Evolutionary conservation across 2,888 invertebrate species (phyloP).

Genomic region (Itoplectis maculator): DNA sequence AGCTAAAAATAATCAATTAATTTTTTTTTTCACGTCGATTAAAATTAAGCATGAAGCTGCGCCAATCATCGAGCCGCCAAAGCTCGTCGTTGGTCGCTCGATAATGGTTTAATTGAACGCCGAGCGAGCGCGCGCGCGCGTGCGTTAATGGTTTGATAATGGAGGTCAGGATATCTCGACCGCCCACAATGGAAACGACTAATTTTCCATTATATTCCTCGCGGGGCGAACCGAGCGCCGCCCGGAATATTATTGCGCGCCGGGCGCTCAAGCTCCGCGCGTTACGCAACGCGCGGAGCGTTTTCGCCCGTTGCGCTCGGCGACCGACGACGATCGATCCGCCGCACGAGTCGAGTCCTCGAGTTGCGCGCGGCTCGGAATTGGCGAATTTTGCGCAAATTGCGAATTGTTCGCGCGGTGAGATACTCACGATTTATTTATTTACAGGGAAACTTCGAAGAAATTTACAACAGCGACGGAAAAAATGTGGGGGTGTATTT

Average conservation of each 20-base stretch:
- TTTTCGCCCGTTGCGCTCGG: not conserved
- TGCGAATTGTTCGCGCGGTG: not conserved
- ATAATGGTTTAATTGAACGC: constrained; percentile 65
- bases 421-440: not conserved
- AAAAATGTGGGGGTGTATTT: not conserved
- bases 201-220: constrained; percentile 66
- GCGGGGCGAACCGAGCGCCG: constrained; percentile 11
- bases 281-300: constrained; percentile 16
- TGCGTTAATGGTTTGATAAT: constrained; percentile 64
- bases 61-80: constrained; percentile 25
- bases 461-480: constrained; percentile 11
- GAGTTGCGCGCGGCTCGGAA: not conserved
- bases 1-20: no score
- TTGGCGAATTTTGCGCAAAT: not conserved
- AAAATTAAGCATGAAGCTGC: no score
- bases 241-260: constrained; percentile 20
- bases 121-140: not conserved
- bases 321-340: not conserved
- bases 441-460: constrained; percentile 3
- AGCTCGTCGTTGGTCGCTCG: constrained; percentile 50
- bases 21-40: no score
- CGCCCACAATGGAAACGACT: constrained; percentile 62
- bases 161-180: constrained; percentile 48
- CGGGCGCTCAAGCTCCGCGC: no score
- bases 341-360: not conserved